phyloP scores from a whole-genome alignment of 2,888 invertebrate species.

The Anthrax anthrax region DNA sequence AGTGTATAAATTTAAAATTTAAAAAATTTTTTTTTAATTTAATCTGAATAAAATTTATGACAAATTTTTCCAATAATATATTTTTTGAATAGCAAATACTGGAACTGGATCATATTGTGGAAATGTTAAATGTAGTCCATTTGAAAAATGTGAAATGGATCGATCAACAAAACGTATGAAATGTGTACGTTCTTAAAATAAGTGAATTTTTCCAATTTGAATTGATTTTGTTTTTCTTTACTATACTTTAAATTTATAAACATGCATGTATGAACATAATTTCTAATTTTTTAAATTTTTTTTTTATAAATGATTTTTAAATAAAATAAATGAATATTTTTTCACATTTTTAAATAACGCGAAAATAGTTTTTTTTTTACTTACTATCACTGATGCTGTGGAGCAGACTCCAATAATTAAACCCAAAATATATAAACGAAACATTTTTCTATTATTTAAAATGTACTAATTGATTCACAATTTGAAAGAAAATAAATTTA shows the following conservation, averaged over 20 bases:
- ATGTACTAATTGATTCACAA: no score
- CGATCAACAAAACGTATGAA: slow-evolving; percentile 47
- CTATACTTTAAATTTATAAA: no score
- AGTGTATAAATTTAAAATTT: slow-evolving; percentile 13
- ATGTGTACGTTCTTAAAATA: slow-evolving; percentile 42
- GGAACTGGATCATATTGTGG: slow-evolving; percentile 48
- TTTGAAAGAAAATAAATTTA: no score
- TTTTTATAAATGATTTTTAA: not conserved
- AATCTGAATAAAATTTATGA: no score
- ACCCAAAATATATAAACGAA: not conserved
- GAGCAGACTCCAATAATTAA: not conserved
- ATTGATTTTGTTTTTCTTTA: not conserved
- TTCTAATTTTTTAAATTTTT: not conserved
- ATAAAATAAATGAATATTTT: not conserved
- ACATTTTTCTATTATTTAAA: not conserved
- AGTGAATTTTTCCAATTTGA: not conserved
- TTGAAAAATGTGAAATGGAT: slow-evolving; percentile 54
- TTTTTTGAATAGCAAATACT: slow-evolving; percentile 21
- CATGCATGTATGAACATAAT: no score
- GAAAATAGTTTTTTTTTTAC: not conserved
- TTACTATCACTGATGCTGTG: not conserved
- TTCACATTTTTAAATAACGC: not conserved
- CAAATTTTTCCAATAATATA: not conserved
- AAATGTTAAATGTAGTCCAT: slow-evolving; percentile 51
- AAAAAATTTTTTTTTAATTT: no score